Evolutionary conservation across 2,888 invertebrate species (phyloP).

Genomic region (Gastracanthus pulcherrimus): DNA sequence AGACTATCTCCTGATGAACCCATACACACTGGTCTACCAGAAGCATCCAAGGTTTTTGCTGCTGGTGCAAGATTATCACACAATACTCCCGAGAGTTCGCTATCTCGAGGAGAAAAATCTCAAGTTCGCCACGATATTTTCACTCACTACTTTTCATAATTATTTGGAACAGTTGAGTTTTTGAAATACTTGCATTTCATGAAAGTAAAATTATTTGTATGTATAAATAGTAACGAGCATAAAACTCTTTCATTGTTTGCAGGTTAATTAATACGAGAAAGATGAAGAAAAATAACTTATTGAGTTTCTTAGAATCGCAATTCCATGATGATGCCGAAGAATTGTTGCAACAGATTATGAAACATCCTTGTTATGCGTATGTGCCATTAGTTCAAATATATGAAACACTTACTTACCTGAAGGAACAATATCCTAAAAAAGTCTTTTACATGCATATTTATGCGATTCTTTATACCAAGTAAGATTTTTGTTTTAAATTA

Average conservation of each 20-base stretch:
- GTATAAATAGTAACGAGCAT: not conserved
- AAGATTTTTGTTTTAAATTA: slow-evolving; percentile 66
- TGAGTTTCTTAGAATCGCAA: slow-evolving; percentile 55
- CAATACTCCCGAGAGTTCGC: slow-evolving; percentile 78
- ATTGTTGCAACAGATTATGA: slow-evolving; percentile 74
- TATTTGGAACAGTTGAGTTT: slow-evolving; percentile 75
- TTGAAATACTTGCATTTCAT: not conserved
- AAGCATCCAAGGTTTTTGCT: slow-evolving; percentile 81
- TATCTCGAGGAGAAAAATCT: slow-evolving; percentile 78
- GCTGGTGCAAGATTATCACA: slow-evolving; percentile 78
- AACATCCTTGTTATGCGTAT: slow-evolving; percentile 84
- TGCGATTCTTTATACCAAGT: slow-evolving; percentile 85
- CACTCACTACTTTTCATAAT: slow-evolving; percentile 75
- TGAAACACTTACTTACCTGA: slow-evolving; percentile 81
- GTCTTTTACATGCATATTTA: slow-evolving; percentile 82
- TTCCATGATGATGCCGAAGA: slow-evolving; percentile 49
- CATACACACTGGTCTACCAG: slow-evolving; percentile 82
- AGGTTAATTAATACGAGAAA: slow-evolving; percentile 17
- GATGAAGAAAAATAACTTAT: slow-evolving; percentile 29
- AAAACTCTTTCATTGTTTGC: slow-evolving; percentile 11
- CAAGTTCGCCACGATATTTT: slow-evolving; percentile 78
- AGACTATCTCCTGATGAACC: slow-evolving; percentile 79
- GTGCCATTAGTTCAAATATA: slow-evolving; percentile 81
- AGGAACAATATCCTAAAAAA: slow-evolving; percentile 78
- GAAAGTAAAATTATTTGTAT: not conserved